These are phyloP conservation scores for Bhutanitis thaidina DNA, from an alignment of 2,888 invertebrate genomes.

Conservation along the genomic window DNA sequence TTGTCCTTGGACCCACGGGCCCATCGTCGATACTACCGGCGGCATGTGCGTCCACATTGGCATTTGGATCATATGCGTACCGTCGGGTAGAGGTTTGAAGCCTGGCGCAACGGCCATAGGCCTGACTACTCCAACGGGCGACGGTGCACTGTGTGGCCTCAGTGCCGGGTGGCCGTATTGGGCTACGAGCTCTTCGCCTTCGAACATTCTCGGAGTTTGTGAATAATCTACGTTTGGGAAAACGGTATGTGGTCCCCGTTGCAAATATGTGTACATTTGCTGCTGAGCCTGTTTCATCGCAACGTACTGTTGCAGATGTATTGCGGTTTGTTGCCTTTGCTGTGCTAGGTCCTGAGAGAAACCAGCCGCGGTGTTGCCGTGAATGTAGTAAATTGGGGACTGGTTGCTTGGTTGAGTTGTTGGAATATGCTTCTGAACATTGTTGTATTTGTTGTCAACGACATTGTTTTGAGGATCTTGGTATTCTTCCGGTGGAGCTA, in stretches of 20 bases:
- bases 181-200: conserved; percentile 55
- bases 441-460: conserved; percentile 47
- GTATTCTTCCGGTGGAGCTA: conserved; percentile 72
- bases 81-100: conserved; percentile 51
- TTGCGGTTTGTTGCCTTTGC: conserved; percentile 71
- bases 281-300: conserved; percentile 78
- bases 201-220: conserved; percentile 54
- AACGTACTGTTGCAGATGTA: conserved; percentile 73
- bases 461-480: conserved; percentile 67
- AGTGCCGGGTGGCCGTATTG: conserved; percentile 59
- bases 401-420: conserved; percentile 45
- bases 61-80: conserved; percentile 62
- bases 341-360: conserved; percentile 60
- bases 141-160: conserved; percentile 65
- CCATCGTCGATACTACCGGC: conserved; percentile 58
- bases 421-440: conserved; percentile 40
- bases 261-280: conserved; percentile 69
- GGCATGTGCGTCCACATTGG: conserved; percentile 69
- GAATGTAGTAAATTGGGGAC: conserved; percentile 69
- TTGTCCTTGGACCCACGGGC: conserved; percentile 62
- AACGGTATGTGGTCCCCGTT: conserved; percentile 67
- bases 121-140: conserved; percentile 55
- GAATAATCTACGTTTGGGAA: conserved; percentile 61
- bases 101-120: conserved; percentile 55
- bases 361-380: conserved; percentile 52